phyloP scores from a whole-genome alignment of 2,113 vertebrate species.

The Bungarus multicinctus region DNA sequence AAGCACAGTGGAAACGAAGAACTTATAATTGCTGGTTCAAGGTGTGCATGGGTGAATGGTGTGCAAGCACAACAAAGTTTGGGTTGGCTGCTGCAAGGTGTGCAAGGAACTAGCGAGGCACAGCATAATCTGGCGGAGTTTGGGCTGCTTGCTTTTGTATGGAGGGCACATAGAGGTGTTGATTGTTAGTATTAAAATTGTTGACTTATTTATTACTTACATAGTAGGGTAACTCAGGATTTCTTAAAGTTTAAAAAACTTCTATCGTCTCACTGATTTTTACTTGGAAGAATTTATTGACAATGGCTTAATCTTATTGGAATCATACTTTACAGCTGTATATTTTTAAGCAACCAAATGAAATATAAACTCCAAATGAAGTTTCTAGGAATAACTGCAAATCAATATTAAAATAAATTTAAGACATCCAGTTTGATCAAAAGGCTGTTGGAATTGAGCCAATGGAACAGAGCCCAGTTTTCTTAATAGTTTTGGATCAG shows the following conservation, averaged over 20 bases:
- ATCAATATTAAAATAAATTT: neutral
- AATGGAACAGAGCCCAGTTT: neutral
- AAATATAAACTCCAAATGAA: neutral
- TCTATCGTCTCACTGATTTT: neutral
- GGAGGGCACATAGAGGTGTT: neutral
- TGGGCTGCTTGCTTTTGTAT: neutral
- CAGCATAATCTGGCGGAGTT: neutral
- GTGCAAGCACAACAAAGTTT: neutral
- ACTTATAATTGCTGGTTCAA: neutral
- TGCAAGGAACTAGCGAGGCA: neutral
- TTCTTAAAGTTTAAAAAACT: neutral
- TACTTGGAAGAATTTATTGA: neutral
- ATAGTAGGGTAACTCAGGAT: neutral
- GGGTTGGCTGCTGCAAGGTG: neutral
- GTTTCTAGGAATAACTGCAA: neutral
- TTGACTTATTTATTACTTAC: neutral
- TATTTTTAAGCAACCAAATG: neutral
- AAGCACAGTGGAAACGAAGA: neutral
- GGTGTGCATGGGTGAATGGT: neutral
- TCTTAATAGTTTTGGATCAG: neutral
- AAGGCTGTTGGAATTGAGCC: neutral
- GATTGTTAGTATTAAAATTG: neutral
- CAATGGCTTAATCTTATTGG: neutral
- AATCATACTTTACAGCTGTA: neutral
- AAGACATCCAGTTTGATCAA: neutral